Conservation (phyloP, 2,797 vertebrate species). For the Melanogrammus aeglefinus region DNA sequence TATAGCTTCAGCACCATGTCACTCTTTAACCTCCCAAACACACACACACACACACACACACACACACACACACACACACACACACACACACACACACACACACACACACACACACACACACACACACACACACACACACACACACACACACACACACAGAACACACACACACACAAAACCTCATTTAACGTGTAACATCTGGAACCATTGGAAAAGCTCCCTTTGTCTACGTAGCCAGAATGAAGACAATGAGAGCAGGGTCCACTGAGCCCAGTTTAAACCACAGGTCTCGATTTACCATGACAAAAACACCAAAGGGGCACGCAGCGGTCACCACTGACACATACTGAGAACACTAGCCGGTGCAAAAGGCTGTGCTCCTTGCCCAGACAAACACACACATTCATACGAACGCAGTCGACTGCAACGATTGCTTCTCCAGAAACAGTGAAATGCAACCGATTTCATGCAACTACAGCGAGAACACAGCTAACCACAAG, state of each 20-base stretch:
- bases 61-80: too few relatives aligned
- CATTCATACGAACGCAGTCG: conserved; percentile 25
- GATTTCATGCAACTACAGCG: conserved; percentile 7
- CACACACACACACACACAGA: neutral
- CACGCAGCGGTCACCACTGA: conserved; percentile 50
- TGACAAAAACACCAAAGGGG: conserved; percentile 62
- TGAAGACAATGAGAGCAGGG: conserved; percentile 48
- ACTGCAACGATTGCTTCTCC: conserved; percentile 8
- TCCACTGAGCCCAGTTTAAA: conserved; percentile 28
- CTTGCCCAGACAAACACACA: conserved; percentile 48
- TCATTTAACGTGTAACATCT: conserved; percentile 50
- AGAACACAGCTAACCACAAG: conserved; percentile 57
- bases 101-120: too few relatives aligned
- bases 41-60: neutral
- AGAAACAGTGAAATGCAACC: conserved; percentile 4
- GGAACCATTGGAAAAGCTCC: conserved; percentile 34
- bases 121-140: neutral
- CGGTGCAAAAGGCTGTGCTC: neutral
- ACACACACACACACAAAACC: too few relatives aligned
- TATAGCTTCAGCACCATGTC: too few relatives aligned
- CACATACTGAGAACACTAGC: conserved; percentile 38
- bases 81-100: too few relatives aligned
- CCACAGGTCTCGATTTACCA: conserved; percentile 60
- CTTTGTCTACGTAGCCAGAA: conserved; percentile 45
- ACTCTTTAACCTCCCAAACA: too few relatives aligned